Conservation (phyloP, 2,113 vertebrate species). For the Pungitius pungitius region DNA sequence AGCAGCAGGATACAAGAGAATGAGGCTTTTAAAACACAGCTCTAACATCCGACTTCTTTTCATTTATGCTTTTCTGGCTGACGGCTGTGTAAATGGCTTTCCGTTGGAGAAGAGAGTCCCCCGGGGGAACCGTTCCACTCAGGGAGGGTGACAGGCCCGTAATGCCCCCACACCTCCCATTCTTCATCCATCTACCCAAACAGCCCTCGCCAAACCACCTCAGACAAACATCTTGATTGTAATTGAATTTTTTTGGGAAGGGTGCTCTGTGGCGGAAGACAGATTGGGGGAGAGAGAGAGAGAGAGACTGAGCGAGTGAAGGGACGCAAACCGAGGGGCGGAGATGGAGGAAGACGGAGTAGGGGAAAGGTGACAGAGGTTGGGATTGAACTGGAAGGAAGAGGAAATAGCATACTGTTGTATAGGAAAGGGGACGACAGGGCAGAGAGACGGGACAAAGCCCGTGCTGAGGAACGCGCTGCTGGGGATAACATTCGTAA, state of each 20-base stretch:
- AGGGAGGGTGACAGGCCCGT: conserved; percentile 65
- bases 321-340: conserved; percentile 18
- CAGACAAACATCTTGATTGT: conserved; percentile 81
- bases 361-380: conserved; percentile 64
- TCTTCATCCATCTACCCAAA: conserved; percentile 26
- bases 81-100: conserved; percentile 74
- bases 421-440: conserved; percentile 49
- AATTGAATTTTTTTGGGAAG: conserved; percentile 82
- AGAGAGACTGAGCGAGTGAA: conserved; percentile 21
- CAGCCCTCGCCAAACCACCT: conserved; percentile 37
- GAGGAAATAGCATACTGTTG: conserved; percentile 63
- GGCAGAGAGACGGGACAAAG: conserved; percentile 28
- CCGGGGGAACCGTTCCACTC: conserved; percentile 60
- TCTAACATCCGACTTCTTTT: conserved; percentile 61
- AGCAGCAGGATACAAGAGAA: conserved; percentile 20
- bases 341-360: conserved; percentile 58
- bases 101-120: conserved; percentile 66
- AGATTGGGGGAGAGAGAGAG: conserved; percentile 42
- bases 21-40: conserved; percentile 33
- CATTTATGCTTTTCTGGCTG: conserved; percentile 68
- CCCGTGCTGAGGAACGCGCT: conserved; percentile 19
- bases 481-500: conserved; percentile 32
- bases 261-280: conserved; percentile 57
- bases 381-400: conserved; percentile 63
- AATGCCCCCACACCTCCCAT: conserved; percentile 52